A percentile compares a stretch with the other conserved stretches of the same genome.
phyloP scores from a whole-genome alignment of 2,113 vertebrate species.

The Phalacrocorax brasilianus region DNA sequence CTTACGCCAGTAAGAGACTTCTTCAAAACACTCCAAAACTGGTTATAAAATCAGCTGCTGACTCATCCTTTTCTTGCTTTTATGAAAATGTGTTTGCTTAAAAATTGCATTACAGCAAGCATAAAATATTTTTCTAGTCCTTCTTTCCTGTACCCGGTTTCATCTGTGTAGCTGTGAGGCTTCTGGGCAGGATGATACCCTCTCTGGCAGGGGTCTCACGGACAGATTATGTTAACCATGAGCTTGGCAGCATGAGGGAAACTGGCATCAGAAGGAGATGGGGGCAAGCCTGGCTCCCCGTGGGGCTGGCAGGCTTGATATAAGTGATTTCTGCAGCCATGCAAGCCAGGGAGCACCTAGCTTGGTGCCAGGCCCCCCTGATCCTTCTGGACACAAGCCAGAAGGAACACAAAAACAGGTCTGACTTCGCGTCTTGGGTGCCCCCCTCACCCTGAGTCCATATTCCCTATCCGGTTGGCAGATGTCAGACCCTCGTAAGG shows the following conservation, averaged over 20 bases:
- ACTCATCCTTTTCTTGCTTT: conserved; percentile 13
- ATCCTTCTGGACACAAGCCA: not conserved
- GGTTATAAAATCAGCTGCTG: not conserved
- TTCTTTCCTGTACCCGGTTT: not conserved
- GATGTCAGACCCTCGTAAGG: fast-evolving
- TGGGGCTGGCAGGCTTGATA: fast-evolving
- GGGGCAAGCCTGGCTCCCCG: fast-evolving
- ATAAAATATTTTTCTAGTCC: conserved; percentile 22
- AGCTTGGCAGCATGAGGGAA: not conserved
- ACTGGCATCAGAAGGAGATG: not conserved
- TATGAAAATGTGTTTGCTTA: not conserved
- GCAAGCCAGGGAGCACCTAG: not conserved
- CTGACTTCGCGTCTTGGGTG: not conserved
- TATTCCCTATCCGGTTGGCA: not conserved
- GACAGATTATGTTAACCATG: not conserved
- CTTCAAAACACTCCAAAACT: not conserved
- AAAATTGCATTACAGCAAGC: not conserved
- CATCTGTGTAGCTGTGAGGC: not conserved
- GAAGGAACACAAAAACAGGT: not conserved
- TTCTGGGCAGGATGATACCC: not conserved
- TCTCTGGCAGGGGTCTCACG: not conserved
- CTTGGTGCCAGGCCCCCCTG: fast-evolving
- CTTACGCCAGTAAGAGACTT: not conserved
- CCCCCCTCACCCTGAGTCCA: not conserved
- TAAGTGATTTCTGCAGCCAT: not conserved